Base-by-base conservation (phyloP, 2,888 invertebrate species). In the Drosophila emarginata region DNA sequence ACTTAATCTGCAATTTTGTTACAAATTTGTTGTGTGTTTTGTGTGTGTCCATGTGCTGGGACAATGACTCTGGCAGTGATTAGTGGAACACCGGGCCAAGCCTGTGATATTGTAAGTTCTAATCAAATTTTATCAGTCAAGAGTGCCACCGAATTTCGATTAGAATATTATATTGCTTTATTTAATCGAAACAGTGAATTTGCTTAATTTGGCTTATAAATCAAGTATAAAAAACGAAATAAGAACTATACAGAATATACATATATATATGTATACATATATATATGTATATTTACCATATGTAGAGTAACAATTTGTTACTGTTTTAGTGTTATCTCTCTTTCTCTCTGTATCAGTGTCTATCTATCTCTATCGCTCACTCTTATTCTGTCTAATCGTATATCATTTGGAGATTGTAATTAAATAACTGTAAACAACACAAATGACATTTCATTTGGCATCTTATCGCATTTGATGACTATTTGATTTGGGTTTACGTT, bases 21-120 rank as follows among this genome's bases (percentile, higher is more conserved):
- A 32, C 6, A 7, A 62, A 68, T 64, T 28, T 5, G 28, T 28
- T 28, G 28, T 6, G 21, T 45, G 18, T 58, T 9, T 15, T 23
- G 7, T 9, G 12, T 12, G 7, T 39, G 15, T 26, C 28, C 11
- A 12, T 18, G 40, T 37, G 26, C 26, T 28, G 51, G 51, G 18
- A 59, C 28, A 62, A 79, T 87, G 82, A 79, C 73, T 53, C 15
- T 73, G 57, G 37, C 69, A 51, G 78, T 69, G 69, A 76, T 76
- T 66, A 80, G 68, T 64, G 86, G 80, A 54, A 9, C 78, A 52
- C 5, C 78, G 39, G 60, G 63, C 40, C 15, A 54, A 45, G 71
- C 67, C 52, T 66, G 60, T 11, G 74, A 67, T 64, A 86, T 73
- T 63, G 84, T 84, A 88, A 84, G 84, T 84, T 73, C 61, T 18